Base-by-base conservation (phyloP, 2,113 vertebrate genomes). In the Entelurus aequoreus region DNA sequence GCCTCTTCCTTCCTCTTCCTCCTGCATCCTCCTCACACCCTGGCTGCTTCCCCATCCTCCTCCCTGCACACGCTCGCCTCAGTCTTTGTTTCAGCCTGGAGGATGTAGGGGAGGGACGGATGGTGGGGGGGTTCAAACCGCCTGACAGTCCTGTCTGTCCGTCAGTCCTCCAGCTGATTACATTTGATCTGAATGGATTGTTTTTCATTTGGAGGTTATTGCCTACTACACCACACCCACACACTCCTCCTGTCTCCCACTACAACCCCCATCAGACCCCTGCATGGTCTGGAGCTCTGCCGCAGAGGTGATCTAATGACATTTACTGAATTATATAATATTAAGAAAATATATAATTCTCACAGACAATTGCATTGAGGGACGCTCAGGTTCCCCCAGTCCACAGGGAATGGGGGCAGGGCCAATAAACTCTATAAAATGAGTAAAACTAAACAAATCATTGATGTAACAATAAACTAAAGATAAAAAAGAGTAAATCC, bases 131-230 rank as follows among this genome's bases (percentile, higher is more conserved):
- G 28, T 28, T 28, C 28, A 28, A 28, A 28, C 28, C 44, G 71
- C 69, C 75, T 78, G 76, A 78, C 81, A 68, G 72, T 64, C 74
- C 68, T 71, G 80, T 84, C 83, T 71, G 69, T 86, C 81, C 78
- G 75, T 83, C 81, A 73, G 76, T 78, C 67, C 66, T 75, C 77
- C 65, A 58, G 70, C 82, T 83, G 84, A 88, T 88, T 88, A 76
- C 74, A 82, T 88, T 87, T 86, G 81, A 87, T 88, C 84, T 86
- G 82, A 88, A 87, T 87, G 81, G 83, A 83, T 87, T 86, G 81
- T 86, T 87, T 87, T 86, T 83, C 85, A 84, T 87, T 85, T 85
- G 76, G 80, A 84, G 83, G 80, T 83, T 85, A 89, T 87, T 85
- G 81, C 72, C 66, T 66, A 47, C 63, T 15, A 48, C 19, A 1